Conservation (phyloP, 23 tunicate genomes). For the Corella eumyota region DNA sequence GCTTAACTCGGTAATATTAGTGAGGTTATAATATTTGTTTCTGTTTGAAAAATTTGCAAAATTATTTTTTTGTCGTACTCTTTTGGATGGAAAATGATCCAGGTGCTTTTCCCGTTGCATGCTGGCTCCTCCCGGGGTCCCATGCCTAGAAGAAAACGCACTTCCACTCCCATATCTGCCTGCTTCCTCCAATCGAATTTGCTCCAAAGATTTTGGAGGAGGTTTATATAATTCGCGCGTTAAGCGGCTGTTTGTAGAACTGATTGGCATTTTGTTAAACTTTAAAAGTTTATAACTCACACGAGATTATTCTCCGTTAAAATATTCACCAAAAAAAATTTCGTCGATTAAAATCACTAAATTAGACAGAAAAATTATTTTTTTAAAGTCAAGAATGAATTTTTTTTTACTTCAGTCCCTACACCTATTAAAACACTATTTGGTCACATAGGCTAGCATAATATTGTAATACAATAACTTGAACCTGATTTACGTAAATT, state of each 20-base stretch:
- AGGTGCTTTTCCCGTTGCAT: conserved; percentile 28
- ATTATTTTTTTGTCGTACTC: too few species aligned
- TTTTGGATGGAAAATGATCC: conserved; percentile 3
- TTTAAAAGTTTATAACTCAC: neutral
- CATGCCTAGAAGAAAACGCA: neutral
- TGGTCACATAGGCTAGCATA: too few species aligned
- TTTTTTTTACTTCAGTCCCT: too few species aligned
- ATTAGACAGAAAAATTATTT: too few species aligned
- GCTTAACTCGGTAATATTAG: neutral
- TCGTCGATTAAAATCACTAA: too few species aligned
- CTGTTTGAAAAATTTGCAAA: neutral
- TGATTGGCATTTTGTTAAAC: conserved; percentile 63
- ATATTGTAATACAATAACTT: too few species aligned
- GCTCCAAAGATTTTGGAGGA: conserved; percentile 65
- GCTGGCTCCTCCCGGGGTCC: conserved; percentile 6
- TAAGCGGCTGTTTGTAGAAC: conserved; percentile 50
- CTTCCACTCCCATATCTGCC: neutral
- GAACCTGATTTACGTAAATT: too few species aligned
- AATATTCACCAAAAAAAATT: neutral
- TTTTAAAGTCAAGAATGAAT: too few species aligned
- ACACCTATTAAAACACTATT: too few species aligned
- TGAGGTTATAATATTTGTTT: neutral
- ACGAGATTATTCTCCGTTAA: neutral
- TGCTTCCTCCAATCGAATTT: conserved; percentile 25
- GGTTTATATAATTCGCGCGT: conserved; percentile 59